Evolutionary conservation across 2,888 invertebrate species (phyloP).

Genomic region (Ommatoiulus sabulosus): DNA sequence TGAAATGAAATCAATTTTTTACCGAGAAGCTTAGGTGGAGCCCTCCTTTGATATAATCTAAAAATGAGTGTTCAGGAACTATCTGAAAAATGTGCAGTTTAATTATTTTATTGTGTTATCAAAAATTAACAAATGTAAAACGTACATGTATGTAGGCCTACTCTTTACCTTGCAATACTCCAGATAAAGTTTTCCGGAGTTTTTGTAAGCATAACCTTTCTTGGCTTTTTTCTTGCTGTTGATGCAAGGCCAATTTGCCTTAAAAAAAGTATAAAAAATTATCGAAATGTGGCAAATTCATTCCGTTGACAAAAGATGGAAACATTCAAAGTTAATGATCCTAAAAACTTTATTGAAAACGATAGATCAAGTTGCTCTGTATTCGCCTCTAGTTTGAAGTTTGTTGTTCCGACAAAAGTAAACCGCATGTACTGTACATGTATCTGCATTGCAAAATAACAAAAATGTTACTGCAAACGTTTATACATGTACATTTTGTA

Average conservation of each 20-base stretch:
- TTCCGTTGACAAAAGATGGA: too few relatives aligned
- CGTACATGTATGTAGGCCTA: neutral
- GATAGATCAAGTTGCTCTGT: too few relatives aligned
- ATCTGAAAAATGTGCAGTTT: neutral
- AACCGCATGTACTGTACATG: too few relatives aligned
- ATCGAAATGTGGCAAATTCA: neutral
- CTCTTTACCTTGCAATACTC: constrained; percentile 62
- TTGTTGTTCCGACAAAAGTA: too few relatives aligned
- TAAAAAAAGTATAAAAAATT: neutral
- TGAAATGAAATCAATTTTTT: neutral
- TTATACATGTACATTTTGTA: too few relatives aligned
- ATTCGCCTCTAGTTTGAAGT: too few relatives aligned
- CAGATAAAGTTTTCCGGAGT: constrained; percentile 70
- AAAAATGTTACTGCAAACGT: too few relatives aligned
- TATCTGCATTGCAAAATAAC: too few relatives aligned
- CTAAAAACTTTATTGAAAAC: too few relatives aligned
- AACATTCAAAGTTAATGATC: too few relatives aligned
- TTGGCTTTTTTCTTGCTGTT: constrained; percentile 69
- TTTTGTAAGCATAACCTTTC: constrained; percentile 64
- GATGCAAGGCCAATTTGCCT: constrained; percentile 69
- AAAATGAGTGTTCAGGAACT: constrained; percentile 65
- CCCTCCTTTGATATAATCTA: constrained; percentile 65
- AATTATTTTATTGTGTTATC: neutral
- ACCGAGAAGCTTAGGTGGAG: neutral
- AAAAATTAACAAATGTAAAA: neutral